A percentile compares a stretch with the other conserved stretches of the same genome.
phyloP scores from a whole-genome alignment of 53 echinoderm and acorn worm genomes.

The Crossaster papposus region DNA sequence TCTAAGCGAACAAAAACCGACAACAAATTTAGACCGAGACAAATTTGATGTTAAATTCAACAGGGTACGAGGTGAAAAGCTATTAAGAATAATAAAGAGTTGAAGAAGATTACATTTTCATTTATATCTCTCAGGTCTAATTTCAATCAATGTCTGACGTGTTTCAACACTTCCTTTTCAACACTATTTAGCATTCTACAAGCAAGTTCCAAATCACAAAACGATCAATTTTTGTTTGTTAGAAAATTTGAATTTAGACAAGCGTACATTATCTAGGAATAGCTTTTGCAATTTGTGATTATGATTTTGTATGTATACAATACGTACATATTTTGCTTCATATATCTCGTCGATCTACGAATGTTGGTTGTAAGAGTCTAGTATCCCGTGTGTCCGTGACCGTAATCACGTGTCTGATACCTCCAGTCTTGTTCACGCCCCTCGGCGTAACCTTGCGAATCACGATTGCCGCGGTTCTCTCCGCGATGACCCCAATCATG shows the following conservation, averaged over 20 bases:
- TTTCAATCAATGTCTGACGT: no score
- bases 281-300: not conserved
- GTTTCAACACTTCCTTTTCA: no score
- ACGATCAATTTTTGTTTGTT: not conserved
- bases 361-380: not conserved
- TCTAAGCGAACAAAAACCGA: no score
- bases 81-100: no score
- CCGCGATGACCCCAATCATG: slow-evolving; percentile 34
- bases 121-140: no score
- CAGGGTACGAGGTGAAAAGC: no score
- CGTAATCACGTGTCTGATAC: slow-evolving; percentile 24
- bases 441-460: slow-evolving; percentile 20
- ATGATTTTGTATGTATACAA: not conserved
- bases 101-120: no score
- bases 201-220: not conserved
- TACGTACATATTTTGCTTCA: not conserved
- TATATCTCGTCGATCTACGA: not conserved
- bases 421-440: slow-evolving; percentile 39
- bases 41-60: no score
- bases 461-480: slow-evolving; percentile 19
- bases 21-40: no score
- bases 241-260: not conserved
- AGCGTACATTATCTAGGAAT: not conserved
- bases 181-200: no score
- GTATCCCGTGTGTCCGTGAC: slow-evolving; percentile 32